Base-by-base conservation (phyloP, 2,888 invertebrate species). In the Sphaerophoria rueppellii region DNA sequence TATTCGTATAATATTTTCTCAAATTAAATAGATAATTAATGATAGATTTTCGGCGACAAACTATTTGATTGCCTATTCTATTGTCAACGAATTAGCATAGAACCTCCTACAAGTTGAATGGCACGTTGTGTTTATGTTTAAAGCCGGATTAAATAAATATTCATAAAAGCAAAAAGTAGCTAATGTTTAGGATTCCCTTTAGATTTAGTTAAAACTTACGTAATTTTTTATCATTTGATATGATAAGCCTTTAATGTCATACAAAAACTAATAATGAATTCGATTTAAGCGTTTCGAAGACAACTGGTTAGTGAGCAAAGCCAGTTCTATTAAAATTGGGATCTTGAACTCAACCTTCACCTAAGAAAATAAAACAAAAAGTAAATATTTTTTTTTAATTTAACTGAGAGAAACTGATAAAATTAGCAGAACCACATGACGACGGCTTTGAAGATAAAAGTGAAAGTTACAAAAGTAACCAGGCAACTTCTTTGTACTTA, bases 341-440 rank as follows among this genome's bases (percentile, higher is more conserved):
- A 65, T 52, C 52, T 65, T 65, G 50, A 65, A 65, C 65, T 52
- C 65, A 12, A 65, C 65, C 65, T 65, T 65, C 37, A 67, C 52
- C 37, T 67, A 24, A 67, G 14, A 46, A n/a, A 9, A n/a, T 14
- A 48, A 50, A 14, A 54, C 4, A 24, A 54, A 58, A 48, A 48
- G n/a, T 50, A 14, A n/a, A 48, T 50, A 35, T 63, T 63, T 48
- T 4, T 11, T 58, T 40, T 37, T 14, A n/a, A 16, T 6, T 16
- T 2, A 60, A 12, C 11, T 5, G 11, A 58, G 16, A 58, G 4
- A 35, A 57, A 11, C 6, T 58, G 2, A 3, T 34, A 34, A 46
- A 43, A 9, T 43, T 11, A 43, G 48, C 63, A 34, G n/a, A 46
- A 32, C 6, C 16, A 43, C 1, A 35, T 12, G 14, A 40, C 16